A percentile compares a stretch with the other conserved stretches of the same genome.
Conservation (phyloP, 2,797 vertebrate species). For the Pterois miles region DNA sequence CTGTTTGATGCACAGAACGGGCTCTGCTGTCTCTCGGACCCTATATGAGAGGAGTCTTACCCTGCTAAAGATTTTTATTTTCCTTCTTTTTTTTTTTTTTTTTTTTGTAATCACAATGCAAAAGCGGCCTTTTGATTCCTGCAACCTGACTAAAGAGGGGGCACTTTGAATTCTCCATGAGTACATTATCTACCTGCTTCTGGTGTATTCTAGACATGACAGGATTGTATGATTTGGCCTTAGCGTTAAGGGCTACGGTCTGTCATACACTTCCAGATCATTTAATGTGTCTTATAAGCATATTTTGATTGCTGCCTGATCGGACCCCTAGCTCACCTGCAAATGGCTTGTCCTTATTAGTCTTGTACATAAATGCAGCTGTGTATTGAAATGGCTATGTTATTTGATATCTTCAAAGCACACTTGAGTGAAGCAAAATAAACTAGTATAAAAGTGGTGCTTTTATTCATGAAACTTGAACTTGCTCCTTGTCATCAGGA, state of each 20-base stretch:
- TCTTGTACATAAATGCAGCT: slow-evolving; percentile 74
- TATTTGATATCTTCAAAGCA: slow-evolving; percentile 77
- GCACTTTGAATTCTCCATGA: slow-evolving; percentile 76
- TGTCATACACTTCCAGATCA: slow-evolving; percentile 56
- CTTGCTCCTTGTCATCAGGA: slow-evolving; percentile 44
- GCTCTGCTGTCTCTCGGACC: slow-evolving; percentile 30
- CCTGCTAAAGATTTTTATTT: slow-evolving; percentile 46
- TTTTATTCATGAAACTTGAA: slow-evolving; percentile 77
- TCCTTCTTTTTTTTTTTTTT: slow-evolving; percentile 6
- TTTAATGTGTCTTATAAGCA: slow-evolving; percentile 70
- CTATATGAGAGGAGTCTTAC: slow-evolving; percentile 42
- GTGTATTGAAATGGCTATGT: slow-evolving; percentile 75
- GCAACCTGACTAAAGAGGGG: slow-evolving; percentile 71
- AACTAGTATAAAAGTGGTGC: slow-evolving; percentile 80
- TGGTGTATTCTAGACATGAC: slow-evolving; percentile 59
- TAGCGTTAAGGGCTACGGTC: slow-evolving; percentile 48
- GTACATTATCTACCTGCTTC: slow-evolving; percentile 72
- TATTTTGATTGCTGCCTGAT: slow-evolving; percentile 65
- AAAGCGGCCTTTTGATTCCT: slow-evolving; percentile 82
- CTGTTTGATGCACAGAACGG: slow-evolving; percentile 42
- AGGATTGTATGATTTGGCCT: slow-evolving; percentile 59
- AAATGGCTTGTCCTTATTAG: slow-evolving; percentile 70
- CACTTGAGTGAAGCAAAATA: slow-evolving; percentile 73
- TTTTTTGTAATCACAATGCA: slow-evolving; percentile 57
- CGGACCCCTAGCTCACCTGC: slow-evolving; percentile 66